phyloP scores from a whole-genome alignment of 2,888 invertebrate species.

The Nomada fabriciana region DNA sequence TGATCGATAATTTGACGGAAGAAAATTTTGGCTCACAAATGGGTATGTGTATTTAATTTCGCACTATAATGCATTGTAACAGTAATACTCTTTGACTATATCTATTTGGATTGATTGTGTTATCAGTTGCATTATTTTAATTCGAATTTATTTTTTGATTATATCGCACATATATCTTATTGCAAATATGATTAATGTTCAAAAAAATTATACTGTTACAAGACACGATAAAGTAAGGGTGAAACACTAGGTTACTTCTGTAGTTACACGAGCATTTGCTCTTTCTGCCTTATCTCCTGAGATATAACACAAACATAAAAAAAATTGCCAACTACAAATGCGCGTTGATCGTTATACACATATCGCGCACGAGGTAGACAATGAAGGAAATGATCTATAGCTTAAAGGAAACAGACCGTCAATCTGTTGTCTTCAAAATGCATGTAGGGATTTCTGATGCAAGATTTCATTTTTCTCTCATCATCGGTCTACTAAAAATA shows the following conservation, averaged over 20 bases:
- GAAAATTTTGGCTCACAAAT: slow-evolving; percentile 13
- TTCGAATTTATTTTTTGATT: neutral
- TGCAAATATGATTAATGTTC: neutral
- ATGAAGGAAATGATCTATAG: slow-evolving; percentile 16
- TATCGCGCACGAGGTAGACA: neutral
- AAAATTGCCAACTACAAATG: slow-evolving; percentile 2
- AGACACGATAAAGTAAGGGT: neutral
- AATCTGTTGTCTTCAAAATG: slow-evolving; percentile 46
- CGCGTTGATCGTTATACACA: neutral
- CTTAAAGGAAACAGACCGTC: neutral
- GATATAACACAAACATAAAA: slow-evolving; percentile 16
- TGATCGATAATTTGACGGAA: neutral
- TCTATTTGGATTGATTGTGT: neutral
- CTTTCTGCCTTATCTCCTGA: slow-evolving; percentile 4
- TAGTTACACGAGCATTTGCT: slow-evolving; percentile 8
- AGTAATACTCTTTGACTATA: neutral
- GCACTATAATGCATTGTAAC: neutral
- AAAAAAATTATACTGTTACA: neutral
- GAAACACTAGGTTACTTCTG: slow-evolving; percentile 12
- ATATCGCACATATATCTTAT: neutral
- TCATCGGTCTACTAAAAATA: slow-evolving; percentile 66
- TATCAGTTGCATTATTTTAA: neutral
- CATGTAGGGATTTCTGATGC: slow-evolving; percentile 66
- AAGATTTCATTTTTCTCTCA: slow-evolving; percentile 65
- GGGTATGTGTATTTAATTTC: slow-evolving; percentile 30